Evolutionary conservation across 2,888 invertebrate genomes (phyloP).

Genomic region (Dryobotodes eremita): DNA sequence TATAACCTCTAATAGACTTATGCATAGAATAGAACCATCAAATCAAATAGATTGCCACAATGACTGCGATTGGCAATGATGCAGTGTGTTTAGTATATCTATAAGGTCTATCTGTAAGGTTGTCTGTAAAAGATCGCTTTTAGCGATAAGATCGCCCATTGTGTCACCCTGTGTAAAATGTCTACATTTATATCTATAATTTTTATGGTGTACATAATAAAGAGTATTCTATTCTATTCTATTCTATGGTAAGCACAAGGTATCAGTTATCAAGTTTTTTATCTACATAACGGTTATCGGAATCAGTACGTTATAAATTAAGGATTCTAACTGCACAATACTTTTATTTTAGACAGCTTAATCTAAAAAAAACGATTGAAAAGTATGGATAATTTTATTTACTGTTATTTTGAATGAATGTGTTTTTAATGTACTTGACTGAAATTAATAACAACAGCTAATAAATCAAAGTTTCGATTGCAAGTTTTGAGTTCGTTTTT

Average conservation of each 20-base stretch:
- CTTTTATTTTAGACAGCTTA: slow-evolving; percentile 13
- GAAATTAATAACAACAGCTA: slow-evolving; percentile 7
- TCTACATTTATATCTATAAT: too few species aligned
- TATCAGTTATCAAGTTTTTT: slow-evolving; percentile 35
- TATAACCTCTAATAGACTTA: not conserved
- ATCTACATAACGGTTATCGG: slow-evolving; percentile 18
- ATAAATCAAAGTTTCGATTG: slow-evolving; percentile 21
- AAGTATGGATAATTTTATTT: not conserved
- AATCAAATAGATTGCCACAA: slow-evolving; percentile 17
- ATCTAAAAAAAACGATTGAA: slow-evolving; percentile 6
- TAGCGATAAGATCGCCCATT: too few species aligned
- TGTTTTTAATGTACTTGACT: slow-evolving; percentile 18
- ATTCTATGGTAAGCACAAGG: slow-evolving; percentile 17
- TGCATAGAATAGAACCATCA: not conserved
- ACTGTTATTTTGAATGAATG: slow-evolving; percentile 25
- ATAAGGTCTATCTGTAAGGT: too few species aligned
- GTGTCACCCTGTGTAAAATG: too few species aligned
- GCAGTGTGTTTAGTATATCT: slow-evolving; percentile 21
- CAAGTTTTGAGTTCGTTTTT: not conserved
- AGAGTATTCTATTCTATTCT: too few species aligned
- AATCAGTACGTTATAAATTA: slow-evolving; percentile 24
- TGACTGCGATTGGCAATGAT: slow-evolving; percentile 39
- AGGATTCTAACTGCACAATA: slow-evolving; percentile 29
- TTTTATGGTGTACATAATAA: too few species aligned
- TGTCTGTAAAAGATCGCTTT: too few species aligned